A percentile compares a stretch with the other conserved stretches of the same genome.
phyloP scores from a whole-genome alignment of 2,888 invertebrate genomes.

The Deroplatys truncata region DNA sequence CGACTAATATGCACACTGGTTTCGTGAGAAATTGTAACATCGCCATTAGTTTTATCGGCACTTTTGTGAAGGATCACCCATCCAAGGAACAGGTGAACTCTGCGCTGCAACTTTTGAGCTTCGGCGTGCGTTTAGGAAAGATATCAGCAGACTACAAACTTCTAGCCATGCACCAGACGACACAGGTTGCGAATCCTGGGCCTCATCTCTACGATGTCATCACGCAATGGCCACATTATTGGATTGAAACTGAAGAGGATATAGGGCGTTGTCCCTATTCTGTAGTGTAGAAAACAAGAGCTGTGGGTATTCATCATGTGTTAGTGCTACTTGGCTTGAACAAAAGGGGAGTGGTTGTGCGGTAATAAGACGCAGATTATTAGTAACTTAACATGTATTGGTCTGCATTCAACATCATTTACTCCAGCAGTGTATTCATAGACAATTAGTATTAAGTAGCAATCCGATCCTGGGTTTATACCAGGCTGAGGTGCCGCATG shows the following conservation, averaged over 20 bases:
- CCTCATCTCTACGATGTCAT: slow-evolving; percentile 47
- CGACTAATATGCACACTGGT: neutral
- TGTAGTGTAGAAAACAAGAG: too few relatives aligned
- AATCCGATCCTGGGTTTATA: too few relatives aligned
- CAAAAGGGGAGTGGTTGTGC: too few relatives aligned
- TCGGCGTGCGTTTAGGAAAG: slow-evolving; percentile 45
- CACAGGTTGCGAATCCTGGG: slow-evolving; percentile 49
- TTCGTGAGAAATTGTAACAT: slow-evolving; percentile 34
- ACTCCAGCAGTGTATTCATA: too few relatives aligned
- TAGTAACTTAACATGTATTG: too few relatives aligned
- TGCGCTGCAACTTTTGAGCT: slow-evolving; percentile 44
- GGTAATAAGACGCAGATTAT: too few relatives aligned
- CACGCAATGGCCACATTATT: slow-evolving; percentile 48
- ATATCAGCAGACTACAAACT: slow-evolving; percentile 47
- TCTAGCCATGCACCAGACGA: slow-evolving; percentile 52
- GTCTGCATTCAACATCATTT: too few relatives aligned
- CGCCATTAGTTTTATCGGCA: slow-evolving; percentile 50
- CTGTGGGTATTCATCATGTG: too few relatives aligned
- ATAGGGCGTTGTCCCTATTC: neutral
- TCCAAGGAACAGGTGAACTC: slow-evolving; percentile 46
- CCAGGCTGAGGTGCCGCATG: too few relatives aligned
- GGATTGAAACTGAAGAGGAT: neutral
- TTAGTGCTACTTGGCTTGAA: too few relatives aligned
- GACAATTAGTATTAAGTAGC: too few relatives aligned
- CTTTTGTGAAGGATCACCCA: slow-evolving; percentile 45